Percentiles rank a stretch among this genome's conserved stretches.
Conservation (phyloP, 2,797 vertebrate species). For the Jordanella pulchra region DNA sequence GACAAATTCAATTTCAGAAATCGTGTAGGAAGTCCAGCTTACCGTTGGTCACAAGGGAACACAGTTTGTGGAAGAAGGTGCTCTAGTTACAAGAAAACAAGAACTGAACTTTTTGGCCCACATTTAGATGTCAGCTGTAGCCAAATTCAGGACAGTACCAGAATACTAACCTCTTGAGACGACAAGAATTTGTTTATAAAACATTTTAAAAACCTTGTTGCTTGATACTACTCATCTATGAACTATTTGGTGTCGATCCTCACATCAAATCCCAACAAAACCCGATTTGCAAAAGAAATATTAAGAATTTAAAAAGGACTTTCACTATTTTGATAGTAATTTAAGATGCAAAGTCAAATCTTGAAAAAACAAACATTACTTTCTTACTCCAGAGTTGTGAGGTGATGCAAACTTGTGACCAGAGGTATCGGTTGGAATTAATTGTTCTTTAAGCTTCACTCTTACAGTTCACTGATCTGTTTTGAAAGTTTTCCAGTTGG, state of each 20-base stretch:
- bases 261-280: neutral
- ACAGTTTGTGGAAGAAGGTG: neutral
- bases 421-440: neutral
- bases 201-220: neutral
- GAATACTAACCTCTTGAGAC: neutral
- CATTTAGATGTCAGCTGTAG: neutral
- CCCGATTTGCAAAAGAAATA: neutral
- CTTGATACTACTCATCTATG: neutral
- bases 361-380: neutral
- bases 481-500: constrained; percentile 1
- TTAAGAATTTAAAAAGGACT: neutral
- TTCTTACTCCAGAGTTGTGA: neutral
- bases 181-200: neutral
- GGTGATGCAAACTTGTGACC: neutral
- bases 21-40: neutral
- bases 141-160: neutral
- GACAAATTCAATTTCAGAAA: neutral
- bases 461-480: constrained; percentile 1
- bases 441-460: neutral
- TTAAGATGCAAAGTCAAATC: neutral
- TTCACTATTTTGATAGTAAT: neutral
- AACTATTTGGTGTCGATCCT: neutral
- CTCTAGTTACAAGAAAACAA: neutral
- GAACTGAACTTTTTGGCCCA: neutral
- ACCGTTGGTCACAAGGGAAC: neutral